Percentiles rank a stretch among this genome's conserved stretches.
Conservation (phyloP, 1,140 invertebrate genomes). For the Centruroides sculpturatus region DNA sequence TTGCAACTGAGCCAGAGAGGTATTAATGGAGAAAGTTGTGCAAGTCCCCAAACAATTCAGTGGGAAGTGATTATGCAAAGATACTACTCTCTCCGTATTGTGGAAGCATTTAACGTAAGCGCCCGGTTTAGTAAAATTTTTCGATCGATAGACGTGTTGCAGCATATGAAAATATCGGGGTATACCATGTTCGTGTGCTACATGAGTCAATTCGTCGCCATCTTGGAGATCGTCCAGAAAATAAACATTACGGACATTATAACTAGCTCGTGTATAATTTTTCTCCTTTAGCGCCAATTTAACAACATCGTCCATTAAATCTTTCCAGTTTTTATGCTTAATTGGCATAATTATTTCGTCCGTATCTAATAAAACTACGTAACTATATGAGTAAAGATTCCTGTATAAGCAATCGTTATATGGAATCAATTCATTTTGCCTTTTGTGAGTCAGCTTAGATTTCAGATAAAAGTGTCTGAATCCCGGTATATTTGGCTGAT, state of each 20-base stretch:
- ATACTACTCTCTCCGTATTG: conserved; percentile 72
- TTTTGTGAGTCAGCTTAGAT: conserved; percentile 73
- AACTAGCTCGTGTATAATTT: conserved; percentile 62
- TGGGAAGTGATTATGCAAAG: conserved; percentile 85
- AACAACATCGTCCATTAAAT: conserved; percentile 56
- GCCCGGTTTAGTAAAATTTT: conserved; percentile 83
- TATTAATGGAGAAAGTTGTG: conserved; percentile 70
- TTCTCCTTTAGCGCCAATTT: conserved; percentile 38
- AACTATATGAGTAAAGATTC: conserved; percentile 77
- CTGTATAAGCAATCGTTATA: conserved; percentile 95
- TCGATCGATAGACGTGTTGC: conserved; percentile 76
- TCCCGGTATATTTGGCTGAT: conserved; percentile 73
- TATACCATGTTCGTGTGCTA: conserved; percentile 37
- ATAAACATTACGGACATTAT: conserved; percentile 86
- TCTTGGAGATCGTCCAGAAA: conserved; percentile 68
- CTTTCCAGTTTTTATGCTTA: conserved; percentile 53
- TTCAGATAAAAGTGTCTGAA: conserved; percentile 78
- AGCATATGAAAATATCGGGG: conserved; percentile 86
- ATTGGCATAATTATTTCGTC: conserved; percentile 92
- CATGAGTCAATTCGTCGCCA: conserved; percentile 21
- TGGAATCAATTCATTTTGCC: conserved; percentile 88
- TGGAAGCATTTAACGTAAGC: conserved; percentile 91
- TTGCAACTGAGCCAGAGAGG: conserved; percentile 69
- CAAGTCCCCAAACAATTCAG: conserved; percentile 74
- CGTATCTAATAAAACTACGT: conserved; percentile 77